phyloP scores from a whole-genome alignment of 2,113 vertebrate genomes.

The Strigops habroptila region DNA sequence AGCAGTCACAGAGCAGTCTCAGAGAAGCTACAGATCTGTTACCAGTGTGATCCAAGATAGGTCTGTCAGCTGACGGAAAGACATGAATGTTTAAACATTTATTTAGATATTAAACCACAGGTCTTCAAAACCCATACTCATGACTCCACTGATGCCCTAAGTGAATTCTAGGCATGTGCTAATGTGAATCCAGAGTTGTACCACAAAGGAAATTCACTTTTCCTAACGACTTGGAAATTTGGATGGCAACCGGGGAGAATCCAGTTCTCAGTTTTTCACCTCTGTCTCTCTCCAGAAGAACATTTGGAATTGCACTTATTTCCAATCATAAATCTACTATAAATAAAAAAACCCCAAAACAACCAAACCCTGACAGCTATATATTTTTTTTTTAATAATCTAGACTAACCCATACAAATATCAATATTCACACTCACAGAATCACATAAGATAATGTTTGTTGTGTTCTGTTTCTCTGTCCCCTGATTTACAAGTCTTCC shows the following conservation, averaged over 20 bases:
- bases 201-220: neutral
- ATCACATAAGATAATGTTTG: neutral
- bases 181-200: neutral
- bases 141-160: neutral
- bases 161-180: neutral
- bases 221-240: neutral
- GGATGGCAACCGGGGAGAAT: neutral
- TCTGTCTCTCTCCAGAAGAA: neutral
- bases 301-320: neutral
- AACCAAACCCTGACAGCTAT: neutral
- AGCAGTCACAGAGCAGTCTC: neutral
- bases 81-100: constrained; percentile 7
- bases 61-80: neutral
- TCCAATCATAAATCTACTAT: neutral
- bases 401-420: neutral
- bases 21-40: neutral
- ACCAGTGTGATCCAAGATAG: neutral
- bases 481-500: neutral
- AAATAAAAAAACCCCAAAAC: neutral
- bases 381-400: neutral
- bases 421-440: neutral
- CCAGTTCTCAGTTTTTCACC: neutral
- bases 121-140: neutral
- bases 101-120: neutral
- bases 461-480: neutral